Percentiles rank a stretch among this genome's conserved stretches.
phyloP scores from a whole-genome alignment of 1,140 invertebrate genomes.

The Heliothis subflexa region DNA sequence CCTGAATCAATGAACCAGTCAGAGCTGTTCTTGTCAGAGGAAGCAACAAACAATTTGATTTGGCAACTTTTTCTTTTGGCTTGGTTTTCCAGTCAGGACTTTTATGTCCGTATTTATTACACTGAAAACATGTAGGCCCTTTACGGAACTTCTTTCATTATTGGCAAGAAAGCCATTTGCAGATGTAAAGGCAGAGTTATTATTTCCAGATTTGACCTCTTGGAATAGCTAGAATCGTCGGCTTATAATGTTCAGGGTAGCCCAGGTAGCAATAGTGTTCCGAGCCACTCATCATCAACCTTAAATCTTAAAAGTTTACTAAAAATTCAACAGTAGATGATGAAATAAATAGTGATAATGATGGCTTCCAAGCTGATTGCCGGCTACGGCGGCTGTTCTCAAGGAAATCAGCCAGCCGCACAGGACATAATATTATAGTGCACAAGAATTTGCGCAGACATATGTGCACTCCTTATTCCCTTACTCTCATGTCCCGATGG shows the following conservation, averaged over 20 bases:
- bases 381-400: too few relatives aligned
- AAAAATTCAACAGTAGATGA: too few relatives aligned
- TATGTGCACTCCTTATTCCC: too few relatives aligned
- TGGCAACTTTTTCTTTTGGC: background rate
- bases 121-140: constrained; percentile 9
- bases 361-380: too few relatives aligned
- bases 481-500: too few relatives aligned
- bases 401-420: too few relatives aligned
- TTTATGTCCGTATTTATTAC: constrained; percentile 23
- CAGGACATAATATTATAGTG: too few relatives aligned
- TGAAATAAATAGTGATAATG: too few relatives aligned
- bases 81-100: background rate
- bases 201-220: background rate
- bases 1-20: constrained; percentile 10
- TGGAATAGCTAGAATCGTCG: constrained; percentile 19
- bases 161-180: too few relatives aligned
- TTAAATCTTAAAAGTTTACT: background rate
- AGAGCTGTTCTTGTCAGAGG: background rate
- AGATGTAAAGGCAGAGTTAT: constrained; percentile 11
- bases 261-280: constrained; percentile 6
- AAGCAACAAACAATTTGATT: background rate
- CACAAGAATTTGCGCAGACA: too few relatives aligned
- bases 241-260: constrained; percentile 7
- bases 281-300: constrained; percentile 31
- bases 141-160: background rate